Evolutionary conservation across 2,113 vertebrate species (phyloP).

Genomic region (Mastomys natalensis): DNA sequence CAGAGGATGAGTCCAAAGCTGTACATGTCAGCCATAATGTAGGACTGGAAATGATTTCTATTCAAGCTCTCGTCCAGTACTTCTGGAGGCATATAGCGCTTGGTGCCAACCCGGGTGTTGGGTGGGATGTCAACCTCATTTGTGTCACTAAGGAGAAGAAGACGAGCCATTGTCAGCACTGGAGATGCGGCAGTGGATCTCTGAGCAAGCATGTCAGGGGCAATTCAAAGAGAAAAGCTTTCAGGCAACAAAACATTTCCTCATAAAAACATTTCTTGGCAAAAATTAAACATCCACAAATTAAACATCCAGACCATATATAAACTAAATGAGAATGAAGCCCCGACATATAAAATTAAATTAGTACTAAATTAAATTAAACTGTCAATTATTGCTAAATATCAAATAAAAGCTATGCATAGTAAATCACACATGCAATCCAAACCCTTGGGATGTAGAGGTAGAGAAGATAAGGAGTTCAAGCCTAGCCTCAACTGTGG

Average conservation of each 20-base stretch:
- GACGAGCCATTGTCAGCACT: not conserved
- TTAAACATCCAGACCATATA: slow-evolving; percentile 60
- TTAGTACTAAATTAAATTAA: slow-evolving; percentile 56
- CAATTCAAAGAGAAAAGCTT: slow-evolving; percentile 65
- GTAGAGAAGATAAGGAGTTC: not conserved
- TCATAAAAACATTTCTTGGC: not conserved
- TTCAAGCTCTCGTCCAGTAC: slow-evolving; percentile 98
- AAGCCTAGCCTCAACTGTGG: not conserved
- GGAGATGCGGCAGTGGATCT: slow-evolving; percentile 3
- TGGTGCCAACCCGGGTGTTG: slow-evolving; percentile 97
- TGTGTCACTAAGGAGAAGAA: slow-evolving; percentile 90
- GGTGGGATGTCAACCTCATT: slow-evolving; percentile 98
- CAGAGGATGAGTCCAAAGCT: slow-evolving; percentile 98
- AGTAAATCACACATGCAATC: no score
- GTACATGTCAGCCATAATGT: slow-evolving; percentile 99
- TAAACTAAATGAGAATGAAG: slow-evolving; percentile 75
- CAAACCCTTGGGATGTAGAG: not conserved
- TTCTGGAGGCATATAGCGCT: slow-evolving; percentile 98
- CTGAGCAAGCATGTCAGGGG: slow-evolving; percentile 45
- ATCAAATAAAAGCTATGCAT: not conserved
- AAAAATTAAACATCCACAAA: not conserved
- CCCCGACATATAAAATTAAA: slow-evolving; percentile 70
- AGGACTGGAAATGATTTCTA: slow-evolving; percentile 96
- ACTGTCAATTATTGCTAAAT: slow-evolving; percentile 74
- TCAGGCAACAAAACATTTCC: slow-evolving; percentile 61